Evolutionary conservation across 2,113 vertebrate genomes (phyloP), one percentile per base, ranked within the genome.

Genomic region (Cathartes aura): DNA sequence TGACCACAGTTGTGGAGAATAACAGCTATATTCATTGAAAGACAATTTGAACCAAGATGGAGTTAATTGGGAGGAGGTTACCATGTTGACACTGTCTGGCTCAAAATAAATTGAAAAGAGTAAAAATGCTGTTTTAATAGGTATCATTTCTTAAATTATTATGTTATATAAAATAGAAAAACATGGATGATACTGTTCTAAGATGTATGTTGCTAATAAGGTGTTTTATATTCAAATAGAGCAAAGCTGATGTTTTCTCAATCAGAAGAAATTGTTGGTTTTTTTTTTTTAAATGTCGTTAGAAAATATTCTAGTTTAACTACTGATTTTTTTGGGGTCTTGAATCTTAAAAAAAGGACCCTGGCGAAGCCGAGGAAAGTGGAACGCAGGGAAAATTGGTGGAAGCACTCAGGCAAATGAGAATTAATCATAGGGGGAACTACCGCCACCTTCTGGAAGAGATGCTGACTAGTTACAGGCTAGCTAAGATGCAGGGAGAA

Each of bases 331-430:
- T 95, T 97, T 99, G 99, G 98, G 98, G 98, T 99, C 98, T 99
- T 98, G 90, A 99, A 99, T 99, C 98, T 99, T 98, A 97, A 98
- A 98, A 96, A 97, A 99, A 99, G 98, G 98, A 98, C 97, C 98
- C 98, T 64, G 97, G 96, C 89, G 98, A 98, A 96, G 98, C 98
- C 66, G 98, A 98, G 96, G 98, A 98, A 98, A 90, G 98, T 97
- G 98, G 98, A 98, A 97, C 99, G 53, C 98, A 99, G 98, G 99
- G 99, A 91, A 99, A 99, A 98, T 99, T 99, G 98, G 98, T 99
- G 99, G 99, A 99, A 98, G 99, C 99, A 30, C 99, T 99, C 97
- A 99, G 99, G 98, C 99, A 99, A 98, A 99, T 99, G 98, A 99
- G 99, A 98, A 98, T 99, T 98, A 99, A 98, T 98, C 99, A 99